Percentiles rank a stretch among this genome's conserved stretches.
These are phyloP conservation scores for Drosophila borealis DNA, from an alignment of 2,888 invertebrate genomes.

Conservation along the genomic window DNA sequence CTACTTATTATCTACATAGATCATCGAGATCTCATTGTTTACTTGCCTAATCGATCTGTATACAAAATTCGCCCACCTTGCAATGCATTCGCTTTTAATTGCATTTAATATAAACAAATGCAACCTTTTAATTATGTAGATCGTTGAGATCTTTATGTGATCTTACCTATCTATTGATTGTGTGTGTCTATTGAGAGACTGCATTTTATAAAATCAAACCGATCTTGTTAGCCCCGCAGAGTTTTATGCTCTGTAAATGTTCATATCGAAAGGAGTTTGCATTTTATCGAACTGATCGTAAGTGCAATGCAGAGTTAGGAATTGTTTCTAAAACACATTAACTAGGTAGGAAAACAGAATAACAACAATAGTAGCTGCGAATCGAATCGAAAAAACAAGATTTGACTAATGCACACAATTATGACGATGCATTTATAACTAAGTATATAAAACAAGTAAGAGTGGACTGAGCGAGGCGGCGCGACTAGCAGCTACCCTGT, in stretches of 20 bases:
- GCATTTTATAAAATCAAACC: too few relatives aligned
- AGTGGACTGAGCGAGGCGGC: background rate
- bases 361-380: background rate
- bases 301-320: too few relatives aligned
- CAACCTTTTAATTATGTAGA: background rate
- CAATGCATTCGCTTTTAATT: too few relatives aligned
- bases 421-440: constrained; percentile 1
- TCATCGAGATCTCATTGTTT: constrained; percentile 1
- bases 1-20: background rate
- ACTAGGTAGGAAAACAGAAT: background rate
- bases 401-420: constrained; percentile 13
- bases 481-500: background rate
- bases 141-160: constrained; percentile 1
- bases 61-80: too few relatives aligned
- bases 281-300: too few relatives aligned
- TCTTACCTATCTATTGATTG: background rate
- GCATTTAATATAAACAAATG: background rate
- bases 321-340: too few relatives aligned
- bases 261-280: too few relatives aligned
- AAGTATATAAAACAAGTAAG: background rate
- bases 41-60: too few relatives aligned
- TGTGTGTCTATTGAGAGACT: too few relatives aligned
- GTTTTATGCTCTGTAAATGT: too few relatives aligned
- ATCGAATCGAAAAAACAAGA: constrained; percentile 12
- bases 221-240: too few relatives aligned